Evolutionary conservation across 2,113 vertebrate genomes (phyloP).

Genomic region (Percopsis transmontana): DNA sequence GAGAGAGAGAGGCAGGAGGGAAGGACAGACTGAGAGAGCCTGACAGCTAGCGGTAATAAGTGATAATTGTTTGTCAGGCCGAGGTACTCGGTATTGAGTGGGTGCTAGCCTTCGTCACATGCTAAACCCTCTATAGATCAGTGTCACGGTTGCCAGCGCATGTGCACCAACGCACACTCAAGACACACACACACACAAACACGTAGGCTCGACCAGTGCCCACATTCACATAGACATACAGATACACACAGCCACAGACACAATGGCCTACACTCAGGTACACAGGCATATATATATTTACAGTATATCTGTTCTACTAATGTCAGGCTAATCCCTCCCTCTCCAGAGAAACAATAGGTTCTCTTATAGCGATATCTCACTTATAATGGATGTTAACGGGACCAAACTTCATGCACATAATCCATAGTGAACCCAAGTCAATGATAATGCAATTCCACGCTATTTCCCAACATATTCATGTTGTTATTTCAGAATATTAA

Average conservation of each 20-base stretch:
- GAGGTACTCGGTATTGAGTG: slow-evolving; percentile 40
- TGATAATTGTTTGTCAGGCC: slow-evolving; percentile 73
- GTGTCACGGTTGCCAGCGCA: slow-evolving; percentile 29
- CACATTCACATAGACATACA: background rate
- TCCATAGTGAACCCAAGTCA: no score
- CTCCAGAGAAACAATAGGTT: no score
- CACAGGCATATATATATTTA: no score
- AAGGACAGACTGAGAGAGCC: slow-evolving; percentile 26
- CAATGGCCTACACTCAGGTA: background rate
- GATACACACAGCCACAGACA: background rate
- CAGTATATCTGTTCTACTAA: no score
- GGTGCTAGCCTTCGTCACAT: slow-evolving; percentile 29
- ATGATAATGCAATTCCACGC: no score
- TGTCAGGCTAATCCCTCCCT: no score
- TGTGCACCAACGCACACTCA: background rate
- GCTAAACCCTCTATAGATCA: slow-evolving; percentile 31
- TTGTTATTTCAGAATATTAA: no score
- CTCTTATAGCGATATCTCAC: no score
- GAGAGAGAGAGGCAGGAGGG: slow-evolving; percentile 14
- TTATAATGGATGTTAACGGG: no score
- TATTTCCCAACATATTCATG: no score
- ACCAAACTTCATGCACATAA: no score
- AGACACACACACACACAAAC: background rate
- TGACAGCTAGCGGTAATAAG: slow-evolving; percentile 74
- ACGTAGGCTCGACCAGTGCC: background rate